These are phyloP conservation scores for Acheta domesticus DNA, from an alignment of 2,888 invertebrate genomes.

Conservation along the genomic window DNA sequence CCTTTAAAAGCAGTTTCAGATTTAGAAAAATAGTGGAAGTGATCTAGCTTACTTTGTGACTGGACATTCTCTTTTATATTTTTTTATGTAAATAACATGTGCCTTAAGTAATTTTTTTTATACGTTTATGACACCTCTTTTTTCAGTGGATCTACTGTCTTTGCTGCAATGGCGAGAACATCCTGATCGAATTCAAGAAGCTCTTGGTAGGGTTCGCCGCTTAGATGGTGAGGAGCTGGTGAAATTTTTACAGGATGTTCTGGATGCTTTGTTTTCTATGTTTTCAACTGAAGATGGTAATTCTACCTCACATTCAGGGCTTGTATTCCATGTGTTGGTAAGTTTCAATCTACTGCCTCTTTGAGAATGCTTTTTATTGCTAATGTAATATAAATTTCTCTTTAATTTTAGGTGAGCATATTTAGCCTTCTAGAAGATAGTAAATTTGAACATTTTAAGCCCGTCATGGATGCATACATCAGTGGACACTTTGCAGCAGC, in stretches of 20 bases:
- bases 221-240: slow-evolving; percentile 87
- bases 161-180: slow-evolving; percentile 88
- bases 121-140: neutral
- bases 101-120: too few relatives aligned
- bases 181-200: slow-evolving; percentile 82
- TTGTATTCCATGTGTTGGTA: slow-evolving; percentile 86
- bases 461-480: slow-evolving; percentile 91
- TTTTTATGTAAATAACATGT: too few relatives aligned
- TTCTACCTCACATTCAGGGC: slow-evolving; percentile 81
- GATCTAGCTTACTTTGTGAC: too few relatives aligned
- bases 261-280: slow-evolving; percentile 89
- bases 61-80: too few relatives aligned
- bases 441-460: slow-evolving; percentile 91
- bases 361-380: neutral
- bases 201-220: slow-evolving; percentile 73
- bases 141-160: slow-evolving; percentile 77
- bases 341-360: slow-evolving; percentile 38
- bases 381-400: neutral
- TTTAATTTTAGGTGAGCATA: slow-evolving; percentile 63
- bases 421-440: slow-evolving; percentile 85
- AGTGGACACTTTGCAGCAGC: slow-evolving; percentile 93
- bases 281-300: slow-evolving; percentile 92
- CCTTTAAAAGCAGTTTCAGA: too few relatives aligned
- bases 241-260: slow-evolving; percentile 89
- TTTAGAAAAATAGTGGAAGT: too few relatives aligned